Conservation (phyloP, 2,888 invertebrate species). For the Napeogenes sylphis region DNA sequence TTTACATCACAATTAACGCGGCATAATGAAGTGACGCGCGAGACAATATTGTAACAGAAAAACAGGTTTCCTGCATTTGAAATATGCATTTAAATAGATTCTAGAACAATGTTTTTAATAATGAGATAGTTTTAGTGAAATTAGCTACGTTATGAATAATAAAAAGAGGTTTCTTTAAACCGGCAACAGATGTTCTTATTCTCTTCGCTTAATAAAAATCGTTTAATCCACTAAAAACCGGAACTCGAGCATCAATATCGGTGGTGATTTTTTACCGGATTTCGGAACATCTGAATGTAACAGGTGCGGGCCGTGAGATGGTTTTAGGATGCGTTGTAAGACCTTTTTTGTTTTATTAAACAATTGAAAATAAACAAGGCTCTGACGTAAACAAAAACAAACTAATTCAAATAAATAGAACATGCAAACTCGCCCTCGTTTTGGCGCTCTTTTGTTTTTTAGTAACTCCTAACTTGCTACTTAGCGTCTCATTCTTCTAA, state of each 20-base stretch:
- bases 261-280: constrained; percentile 51
- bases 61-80: constrained; percentile 66
- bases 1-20: constrained; percentile 69
- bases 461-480: constrained; percentile 69
- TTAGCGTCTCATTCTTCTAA: constrained; percentile 68
- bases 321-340: constrained; percentile 21
- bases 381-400: constrained; percentile 7
- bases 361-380: not conserved
- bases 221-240: constrained; percentile 46
- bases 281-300: constrained; percentile 51
- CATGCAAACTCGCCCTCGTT: constrained; percentile 62
- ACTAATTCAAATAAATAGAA: constrained; percentile 47
- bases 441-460: constrained; percentile 54
- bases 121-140: not conserved
- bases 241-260: constrained; percentile 54
- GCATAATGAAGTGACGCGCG: constrained; percentile 59
- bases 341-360: constrained; percentile 2
- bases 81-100: constrained; percentile 41
- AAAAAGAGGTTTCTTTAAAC: constrained; percentile 22
- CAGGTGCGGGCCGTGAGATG: constrained; percentile 47
- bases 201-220: constrained; percentile 41
- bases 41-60: constrained; percentile 66
- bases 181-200: constrained; percentile 45
- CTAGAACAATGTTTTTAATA: constrained; percentile 5
- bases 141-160: not conserved